These are phyloP conservation scores for Spizaetus ornatus DNA, from an alignment of 2,113 vertebrate genomes.

Conservation along the genomic window DNA sequence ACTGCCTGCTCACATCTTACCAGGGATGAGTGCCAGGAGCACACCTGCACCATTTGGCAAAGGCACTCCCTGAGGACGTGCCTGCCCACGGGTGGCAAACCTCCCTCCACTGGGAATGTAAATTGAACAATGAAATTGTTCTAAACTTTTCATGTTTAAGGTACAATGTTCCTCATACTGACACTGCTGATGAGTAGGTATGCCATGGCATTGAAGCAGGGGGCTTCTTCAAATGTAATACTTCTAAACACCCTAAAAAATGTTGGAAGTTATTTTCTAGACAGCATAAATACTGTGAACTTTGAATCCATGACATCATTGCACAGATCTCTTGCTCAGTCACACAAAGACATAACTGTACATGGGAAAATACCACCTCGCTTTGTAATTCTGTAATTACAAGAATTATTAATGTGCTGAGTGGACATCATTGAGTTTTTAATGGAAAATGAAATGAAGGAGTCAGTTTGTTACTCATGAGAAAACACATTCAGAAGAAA, in stretches of 20 bases:
- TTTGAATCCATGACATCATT: neutral
- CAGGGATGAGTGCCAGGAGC: neutral
- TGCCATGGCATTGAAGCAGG: neutral
- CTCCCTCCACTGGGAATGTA: fast-evolving
- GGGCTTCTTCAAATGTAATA: neutral
- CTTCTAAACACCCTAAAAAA: neutral
- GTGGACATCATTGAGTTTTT: neutral
- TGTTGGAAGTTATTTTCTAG: neutral
- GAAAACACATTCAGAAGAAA: neutral
- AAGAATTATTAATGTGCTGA: neutral
- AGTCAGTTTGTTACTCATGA: neutral
- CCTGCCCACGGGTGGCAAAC: fast-evolving
- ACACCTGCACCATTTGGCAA: neutral
- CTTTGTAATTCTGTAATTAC: neutral
- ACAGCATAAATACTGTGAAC: neutral
- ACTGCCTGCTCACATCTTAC: fast-evolving
- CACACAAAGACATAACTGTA: neutral
- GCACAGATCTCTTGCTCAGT: neutral
- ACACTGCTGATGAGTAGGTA: neutral
- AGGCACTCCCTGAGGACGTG: fast-evolving
- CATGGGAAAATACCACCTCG: neutral
- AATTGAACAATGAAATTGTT: neutral
- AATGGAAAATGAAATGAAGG: neutral
- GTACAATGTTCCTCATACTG: fast-evolving
- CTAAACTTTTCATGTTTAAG: neutral